These are phyloP conservation scores for Ecdyonurus torrentis DNA, from an alignment of 2,888 invertebrate species.

Conservation along the genomic window DNA sequence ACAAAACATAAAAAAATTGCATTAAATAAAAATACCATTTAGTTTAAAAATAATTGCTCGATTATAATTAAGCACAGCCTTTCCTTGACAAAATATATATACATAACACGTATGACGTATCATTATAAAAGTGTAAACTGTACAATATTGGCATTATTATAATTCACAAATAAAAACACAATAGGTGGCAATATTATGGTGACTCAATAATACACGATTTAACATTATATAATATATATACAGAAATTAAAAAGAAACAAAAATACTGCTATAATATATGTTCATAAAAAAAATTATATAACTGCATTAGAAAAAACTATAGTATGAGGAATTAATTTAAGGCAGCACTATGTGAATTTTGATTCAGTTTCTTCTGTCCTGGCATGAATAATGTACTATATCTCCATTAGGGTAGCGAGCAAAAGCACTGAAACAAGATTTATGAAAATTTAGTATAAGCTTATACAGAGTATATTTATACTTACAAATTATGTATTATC, in stretches of 20 bases:
- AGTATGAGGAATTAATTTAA: background rate
- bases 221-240: background rate
- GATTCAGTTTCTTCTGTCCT: constrained; percentile 23
- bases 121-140: background rate
- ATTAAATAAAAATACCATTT: background rate
- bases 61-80: background rate
- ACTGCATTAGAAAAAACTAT: background rate
- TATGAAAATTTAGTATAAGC: too few species aligned
- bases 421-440: constrained; percentile 71
- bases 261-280: too few species aligned
- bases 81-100: background rate
- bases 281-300: too few species aligned
- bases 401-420: constrained; percentile 82
- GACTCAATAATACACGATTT: background rate
- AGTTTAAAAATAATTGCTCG: background rate
- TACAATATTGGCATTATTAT: background rate
- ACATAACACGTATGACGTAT: background rate
- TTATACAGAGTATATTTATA: too few species aligned
- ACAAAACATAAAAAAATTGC: background rate
- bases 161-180: too few species aligned
- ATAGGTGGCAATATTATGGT: too few species aligned
- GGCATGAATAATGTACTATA: constrained; percentile 85
- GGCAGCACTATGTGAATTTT: background rate
- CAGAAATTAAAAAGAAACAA: background rate
- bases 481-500: too few species aligned